These are phyloP conservation scores for Thunnus thynnus DNA, from an alignment of 2,113 vertebrate genomes.

Conservation along the genomic window DNA sequence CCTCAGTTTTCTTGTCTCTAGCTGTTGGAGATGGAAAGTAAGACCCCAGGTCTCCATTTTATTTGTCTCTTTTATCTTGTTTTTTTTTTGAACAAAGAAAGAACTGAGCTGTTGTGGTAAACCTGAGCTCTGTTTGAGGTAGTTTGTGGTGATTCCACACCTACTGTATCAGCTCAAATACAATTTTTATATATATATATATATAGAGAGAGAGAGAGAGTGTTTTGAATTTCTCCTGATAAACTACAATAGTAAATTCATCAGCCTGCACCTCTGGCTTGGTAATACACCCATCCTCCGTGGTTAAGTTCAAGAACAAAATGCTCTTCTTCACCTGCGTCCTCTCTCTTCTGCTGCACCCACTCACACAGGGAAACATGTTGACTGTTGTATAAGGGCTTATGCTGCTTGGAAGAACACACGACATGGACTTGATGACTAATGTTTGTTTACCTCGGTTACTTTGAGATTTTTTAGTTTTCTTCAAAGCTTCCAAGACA, in stretches of 20 bases:
- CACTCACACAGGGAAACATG: slow-evolving; percentile 67
- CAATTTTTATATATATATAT: not conserved
- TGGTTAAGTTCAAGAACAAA: slow-evolving; percentile 31
- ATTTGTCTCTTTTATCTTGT: not conserved
- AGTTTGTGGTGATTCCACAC: not conserved
- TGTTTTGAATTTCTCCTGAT: not conserved
- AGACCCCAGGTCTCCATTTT: not conserved
- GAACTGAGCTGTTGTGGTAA: not conserved
- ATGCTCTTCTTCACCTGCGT: slow-evolving; percentile 48
- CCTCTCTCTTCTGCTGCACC: slow-evolving; percentile 49
- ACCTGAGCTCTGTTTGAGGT: not conserved
- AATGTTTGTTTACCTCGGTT: slow-evolving; percentile 73
- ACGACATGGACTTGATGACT: slow-evolving; percentile 65
- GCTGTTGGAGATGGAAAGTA: slow-evolving; percentile 35
- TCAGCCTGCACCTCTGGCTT: slow-evolving; percentile 34
- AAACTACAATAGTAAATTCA: not conserved
- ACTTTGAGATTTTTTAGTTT: slow-evolving; percentile 61
- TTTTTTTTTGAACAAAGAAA: not conserved
- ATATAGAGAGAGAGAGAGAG: no score
- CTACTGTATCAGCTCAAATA: not conserved
- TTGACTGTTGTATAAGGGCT: slow-evolving; percentile 67
- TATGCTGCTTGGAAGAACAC: slow-evolving; percentile 55
- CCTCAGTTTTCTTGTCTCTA: slow-evolving; percentile 35
- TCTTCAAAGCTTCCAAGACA: slow-evolving; percentile 59
- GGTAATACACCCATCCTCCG: slow-evolving; percentile 26